Evolutionary conservation across 2,113 vertebrate species (phyloP).

Genomic region (Brachyhypopomus gauderio): DNA sequence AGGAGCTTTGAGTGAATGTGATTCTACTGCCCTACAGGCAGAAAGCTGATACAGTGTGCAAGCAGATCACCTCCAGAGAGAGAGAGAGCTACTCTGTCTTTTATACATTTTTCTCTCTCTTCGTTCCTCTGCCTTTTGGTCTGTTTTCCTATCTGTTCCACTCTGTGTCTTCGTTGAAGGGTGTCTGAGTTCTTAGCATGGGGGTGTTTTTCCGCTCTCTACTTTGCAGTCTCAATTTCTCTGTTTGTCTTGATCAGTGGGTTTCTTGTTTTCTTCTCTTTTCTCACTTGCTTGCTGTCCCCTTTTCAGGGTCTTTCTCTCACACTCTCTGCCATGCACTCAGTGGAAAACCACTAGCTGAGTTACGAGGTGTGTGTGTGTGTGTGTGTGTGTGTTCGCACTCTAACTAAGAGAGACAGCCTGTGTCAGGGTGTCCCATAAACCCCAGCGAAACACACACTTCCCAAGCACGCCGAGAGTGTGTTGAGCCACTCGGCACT

Average conservation of each 20-base stretch:
- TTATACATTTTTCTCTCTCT: conserved; percentile 11
- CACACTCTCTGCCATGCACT: conserved; percentile 27
- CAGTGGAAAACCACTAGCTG: conserved; percentile 51
- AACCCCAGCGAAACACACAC: conserved; percentile 45
- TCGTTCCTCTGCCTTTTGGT: conserved; percentile 26
- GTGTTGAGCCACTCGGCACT: conserved; percentile 49
- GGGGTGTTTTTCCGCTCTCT: too few relatives aligned
- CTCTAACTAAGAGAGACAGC: conserved; percentile 71
- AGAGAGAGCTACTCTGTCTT: background rate
- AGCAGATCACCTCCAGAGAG: conserved; percentile 23
- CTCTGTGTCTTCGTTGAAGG: conserved; percentile 4
- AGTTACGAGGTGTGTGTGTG: conserved; percentile 41
- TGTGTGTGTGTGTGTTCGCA: conserved; percentile 25
- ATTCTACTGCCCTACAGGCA: conserved; percentile 26
- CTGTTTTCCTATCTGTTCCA: background rate
- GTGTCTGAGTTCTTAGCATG: conserved; percentile 24
- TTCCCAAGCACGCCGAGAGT: conserved; percentile 39
- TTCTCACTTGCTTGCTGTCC: too few relatives aligned
- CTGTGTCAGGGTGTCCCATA: conserved; percentile 61
- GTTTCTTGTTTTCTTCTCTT: conserved; percentile 1
- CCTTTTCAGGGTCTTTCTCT: background rate
- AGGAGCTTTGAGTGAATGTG: conserved; percentile 17
- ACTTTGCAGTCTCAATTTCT: too few relatives aligned
- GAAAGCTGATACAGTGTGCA: conserved; percentile 31
- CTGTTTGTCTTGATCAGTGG: too few relatives aligned